Evolutionary conservation across 2,113 vertebrate genomes (phyloP).

Genomic region (Cebus imitator): DNA sequence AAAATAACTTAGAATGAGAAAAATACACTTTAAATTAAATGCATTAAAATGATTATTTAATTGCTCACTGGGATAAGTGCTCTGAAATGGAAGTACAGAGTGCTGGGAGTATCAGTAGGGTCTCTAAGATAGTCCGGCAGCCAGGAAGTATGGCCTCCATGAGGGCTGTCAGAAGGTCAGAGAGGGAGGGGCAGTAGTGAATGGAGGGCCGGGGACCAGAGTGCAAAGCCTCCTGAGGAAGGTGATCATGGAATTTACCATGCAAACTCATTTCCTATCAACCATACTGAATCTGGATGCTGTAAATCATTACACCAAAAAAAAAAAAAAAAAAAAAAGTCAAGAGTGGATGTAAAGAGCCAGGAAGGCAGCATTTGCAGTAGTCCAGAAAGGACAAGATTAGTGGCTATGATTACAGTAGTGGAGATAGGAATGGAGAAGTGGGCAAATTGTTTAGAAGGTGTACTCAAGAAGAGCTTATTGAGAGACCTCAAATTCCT

Average conservation of each 20-base stretch:
- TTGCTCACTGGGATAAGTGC: constrained; percentile 49
- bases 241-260: not conserved
- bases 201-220: not conserved
- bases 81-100: not conserved
- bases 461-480: not conserved
- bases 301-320: not conserved
- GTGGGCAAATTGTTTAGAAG: not conserved
- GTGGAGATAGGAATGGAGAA: not conserved
- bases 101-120: not conserved
- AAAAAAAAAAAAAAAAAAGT: not conserved
- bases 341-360: not conserved
- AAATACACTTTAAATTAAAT: constrained; percentile 69
- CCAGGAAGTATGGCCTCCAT: not conserved
- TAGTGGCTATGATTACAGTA: not conserved
- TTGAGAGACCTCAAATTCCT: not conserved
- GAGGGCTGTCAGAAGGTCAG: not conserved
- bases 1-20: constrained; percentile 57
- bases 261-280: not conserved
- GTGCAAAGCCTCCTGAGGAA: not conserved
- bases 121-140: not conserved
- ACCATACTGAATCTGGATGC: not conserved
- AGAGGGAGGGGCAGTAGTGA: not conserved
- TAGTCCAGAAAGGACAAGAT: not conserved
- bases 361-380: not conserved
- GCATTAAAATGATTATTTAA: constrained; percentile 72